Base-by-base conservation (phyloP, 2,797 vertebrate species). In the Rhinogobio ventralis region DNA sequence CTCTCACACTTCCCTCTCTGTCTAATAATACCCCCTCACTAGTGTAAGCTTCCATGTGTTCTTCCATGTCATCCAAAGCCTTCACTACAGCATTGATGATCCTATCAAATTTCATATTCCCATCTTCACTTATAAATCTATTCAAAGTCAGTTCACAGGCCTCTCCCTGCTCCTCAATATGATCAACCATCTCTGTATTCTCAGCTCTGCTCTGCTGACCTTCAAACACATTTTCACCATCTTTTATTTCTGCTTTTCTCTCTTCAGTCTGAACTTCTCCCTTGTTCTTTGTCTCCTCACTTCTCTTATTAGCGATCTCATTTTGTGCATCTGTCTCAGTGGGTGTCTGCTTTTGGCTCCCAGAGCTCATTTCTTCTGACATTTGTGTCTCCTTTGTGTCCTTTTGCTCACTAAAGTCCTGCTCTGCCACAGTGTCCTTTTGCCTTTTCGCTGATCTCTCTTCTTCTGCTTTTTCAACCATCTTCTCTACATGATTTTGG, bases 51-150 rank as follows among this genome's bases (percentile, higher is more conserved):
- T 89, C 84, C 28, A 57, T 79, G 33, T 82, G 78, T 17, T 86
- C 74, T 79, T 82, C 74, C 55, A 68, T 73, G n/a, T 82, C 64
- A 79, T 75, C 78, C 49, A 87, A 84, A 76, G 60, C 28, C n/a
- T 79, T 75, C 30, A 51, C 46, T 28, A 81, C 83, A 75, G 55
- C 53, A 45, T 76, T 17, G 20, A 66, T 66, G 53, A 87, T 75
- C 25, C n/a, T 72, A 57, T 86, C 46, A 86, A 84, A 82, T 55
- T 81, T 81, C 14, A 49, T 51, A 17, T 78, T 46, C 7, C 23
- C 73, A 71, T 76, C 71, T 20, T 87, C 64, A 62, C 23, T 46
- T n/a, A 78, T 19, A 15, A 77, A 25, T 60, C 28, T 57, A 30
- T 28, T n/a, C 57, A 80, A 78, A 74, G 39, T 23, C 49, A 74